Base-by-base conservation (phyloP, 2,888 invertebrate genomes). In the Caenorhabditis sp. region DNA sequence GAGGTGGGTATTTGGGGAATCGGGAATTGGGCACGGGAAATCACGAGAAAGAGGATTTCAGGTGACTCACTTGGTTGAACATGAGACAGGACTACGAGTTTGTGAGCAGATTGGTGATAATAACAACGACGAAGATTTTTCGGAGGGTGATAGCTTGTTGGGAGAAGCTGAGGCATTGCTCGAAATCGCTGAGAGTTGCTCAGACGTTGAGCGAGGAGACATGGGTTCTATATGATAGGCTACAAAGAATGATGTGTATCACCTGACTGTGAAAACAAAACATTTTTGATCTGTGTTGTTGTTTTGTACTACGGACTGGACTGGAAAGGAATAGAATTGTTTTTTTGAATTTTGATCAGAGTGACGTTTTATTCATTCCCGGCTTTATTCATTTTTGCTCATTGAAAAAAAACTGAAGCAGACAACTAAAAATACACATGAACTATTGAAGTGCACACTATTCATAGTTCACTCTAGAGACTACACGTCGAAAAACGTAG, bases 31-130 rank as follows among this genome's bases (percentile, higher is more conserved):
- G n/a, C n/a, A n/a, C 17, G 7, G 4, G 7, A 25, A 21, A 25
- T 26, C 17, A 27, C 27, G 21, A 54, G 53, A 49, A 53, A 3
- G 17, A 14, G 8, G 20, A 52, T 56, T 68, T 63, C 17, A 72
- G 72, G 78, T 79, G 31, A 79, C 79, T 7, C 63, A 70, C 49
- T 68, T 82, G 0, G 82, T 82, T 7, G 82, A 80, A 53, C 21
- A 77, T 58, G 82, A 82, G 43, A 69, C 78, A 3, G 68, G 79
- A 27, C 69, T 82, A 1, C 67, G 67, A 3, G 82, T 82, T 5
- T 82, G 82, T 49, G 76, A 81, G 31, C 81, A 82, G 31, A 77
- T 82, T n/a, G 81, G 81, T 4, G 77, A 77, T 25, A 73, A 77
- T 26, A 77, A 79, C 57, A 79, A 77, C 36, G 59, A 70, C 31